A percentile compares a stretch with the other conserved stretches of the same genome.
phyloP scores from a whole-genome alignment of 2,113 vertebrate species.

The Varanus salvator region DNA sequence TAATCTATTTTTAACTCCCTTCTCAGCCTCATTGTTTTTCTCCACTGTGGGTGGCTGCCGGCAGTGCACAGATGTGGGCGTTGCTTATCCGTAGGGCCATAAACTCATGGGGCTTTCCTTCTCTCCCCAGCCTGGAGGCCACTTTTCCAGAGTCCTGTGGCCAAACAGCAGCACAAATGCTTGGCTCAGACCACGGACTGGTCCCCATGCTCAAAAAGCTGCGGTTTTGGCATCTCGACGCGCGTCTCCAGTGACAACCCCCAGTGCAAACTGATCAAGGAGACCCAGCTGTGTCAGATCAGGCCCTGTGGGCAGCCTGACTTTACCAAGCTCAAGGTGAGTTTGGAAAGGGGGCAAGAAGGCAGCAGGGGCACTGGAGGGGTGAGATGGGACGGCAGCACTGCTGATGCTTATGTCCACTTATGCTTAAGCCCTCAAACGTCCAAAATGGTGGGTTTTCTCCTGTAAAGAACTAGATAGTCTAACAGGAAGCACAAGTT shows the following conservation, averaged over 20 bases:
- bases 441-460: background rate
- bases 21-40: background rate
- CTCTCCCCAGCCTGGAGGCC: slow-evolving; percentile 73
- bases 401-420: background rate
- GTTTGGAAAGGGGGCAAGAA: background rate
- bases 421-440: background rate
- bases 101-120: background rate
- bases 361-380: background rate
- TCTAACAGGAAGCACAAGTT: background rate
- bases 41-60: background rate
- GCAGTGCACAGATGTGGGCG: background rate
- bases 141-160: slow-evolving; percentile 43
- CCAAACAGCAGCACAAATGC: slow-evolving; percentile 60
- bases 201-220: slow-evolving; percentile 84
- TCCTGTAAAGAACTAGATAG: background rate
- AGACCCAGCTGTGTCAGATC: slow-evolving; percentile 83
- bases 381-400: too few species aligned
- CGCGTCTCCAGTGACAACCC: slow-evolving; percentile 83
- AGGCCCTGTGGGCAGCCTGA: slow-evolving; percentile 81
- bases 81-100: background rate
- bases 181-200: slow-evolving; percentile 82
- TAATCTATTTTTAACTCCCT: background rate
- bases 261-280: slow-evolving; percentile 83
- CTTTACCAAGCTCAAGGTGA: slow-evolving; percentile 79
- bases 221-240: slow-evolving; percentile 84